Evolutionary conservation across 2,888 invertebrate species (phyloP).

Genomic region (Leptopilina drosophilae): DNA sequence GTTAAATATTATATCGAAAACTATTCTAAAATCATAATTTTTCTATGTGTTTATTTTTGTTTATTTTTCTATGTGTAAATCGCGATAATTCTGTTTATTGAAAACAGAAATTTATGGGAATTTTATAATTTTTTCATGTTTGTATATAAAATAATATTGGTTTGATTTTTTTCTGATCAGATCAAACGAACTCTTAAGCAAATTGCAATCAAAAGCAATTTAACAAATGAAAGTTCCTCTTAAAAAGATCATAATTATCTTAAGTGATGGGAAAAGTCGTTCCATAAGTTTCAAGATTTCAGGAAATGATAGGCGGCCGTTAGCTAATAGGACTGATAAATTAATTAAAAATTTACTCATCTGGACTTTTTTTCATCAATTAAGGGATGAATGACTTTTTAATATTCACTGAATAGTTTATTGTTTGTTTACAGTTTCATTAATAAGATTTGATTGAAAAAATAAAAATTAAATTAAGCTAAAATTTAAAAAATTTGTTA

Average conservation of each 20-base stretch:
- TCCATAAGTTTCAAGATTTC: conserved; percentile 2
- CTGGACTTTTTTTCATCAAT: neutral
- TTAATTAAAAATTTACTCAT: neutral
- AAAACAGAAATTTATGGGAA: too few relatives aligned
- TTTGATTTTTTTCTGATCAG: too few relatives aligned
- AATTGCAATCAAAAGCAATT: conserved; percentile 17
- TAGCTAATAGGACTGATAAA: conserved; percentile 14
- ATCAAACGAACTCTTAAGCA: neutral
- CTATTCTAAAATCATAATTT: too few relatives aligned
- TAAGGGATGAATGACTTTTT: neutral
- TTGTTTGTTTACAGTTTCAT: neutral
- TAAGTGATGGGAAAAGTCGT: conserved; percentile 12
- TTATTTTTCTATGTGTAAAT: too few relatives aligned
- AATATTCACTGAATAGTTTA: neutral
- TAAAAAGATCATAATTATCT: conserved; percentile 12
- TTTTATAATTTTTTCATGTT: too few relatives aligned
- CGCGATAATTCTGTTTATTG: too few relatives aligned
- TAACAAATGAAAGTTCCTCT: conserved; percentile 5
- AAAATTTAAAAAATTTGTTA: too few relatives aligned
- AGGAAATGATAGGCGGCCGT: neutral
- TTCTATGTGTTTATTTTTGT: too few relatives aligned
- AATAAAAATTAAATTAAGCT: too few relatives aligned
- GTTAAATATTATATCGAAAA: too few relatives aligned
- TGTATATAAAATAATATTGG: too few relatives aligned
- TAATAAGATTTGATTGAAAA: neutral